Base-by-base conservation (phyloP, 2,797 vertebrate genomes). In the Pogonophryne albipinna region DNA sequence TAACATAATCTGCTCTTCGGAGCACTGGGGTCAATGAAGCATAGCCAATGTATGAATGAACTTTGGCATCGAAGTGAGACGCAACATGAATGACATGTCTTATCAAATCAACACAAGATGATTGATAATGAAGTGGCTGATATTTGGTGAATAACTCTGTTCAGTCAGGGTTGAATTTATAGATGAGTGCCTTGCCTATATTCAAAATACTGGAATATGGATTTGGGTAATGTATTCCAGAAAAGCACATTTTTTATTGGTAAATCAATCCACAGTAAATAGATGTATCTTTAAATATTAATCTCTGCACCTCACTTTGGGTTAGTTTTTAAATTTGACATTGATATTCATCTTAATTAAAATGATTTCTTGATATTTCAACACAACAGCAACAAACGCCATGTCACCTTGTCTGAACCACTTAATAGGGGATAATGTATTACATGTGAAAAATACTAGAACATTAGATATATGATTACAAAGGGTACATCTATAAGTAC, bases 1-100 rank as follows among this genome's bases (percentile, higher is more conserved):
- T 70, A 57, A 12, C 77, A 84, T 46, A 61, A 85, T 82, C 11
- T 69, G 44, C n/a, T n/a, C 23, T 8, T 1, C 20, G 12, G 57
- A 71, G 47, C 23, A 16, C 58, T 4, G 17, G 63, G 44, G 51
- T 69, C 74, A 61, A n/a, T n/a, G 61, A 34, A 58, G 52, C 49
- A 44, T 52, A 63, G 38, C 15, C 27, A 65, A 19, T 10, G 8
- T 38, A 51, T 71, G 13, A 58, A 50, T 19, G 16, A 23, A 60
- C 42, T 27, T 61, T 8, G n/a, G 41, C 8, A 23, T 56, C 5
- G 67, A 49, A 66, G 50, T 10, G 1, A 66, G 17, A 44, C 20
- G 42, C 10, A 44, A 44, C 42, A n/a, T 14, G 11, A 51, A 52
- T 17, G 4, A 0, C n/a, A 72, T 20, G 62, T 19, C 71, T 63